Evolutionary conservation across 2,888 invertebrate species (phyloP).

Genomic region (Drosophila melanosoma): DNA sequence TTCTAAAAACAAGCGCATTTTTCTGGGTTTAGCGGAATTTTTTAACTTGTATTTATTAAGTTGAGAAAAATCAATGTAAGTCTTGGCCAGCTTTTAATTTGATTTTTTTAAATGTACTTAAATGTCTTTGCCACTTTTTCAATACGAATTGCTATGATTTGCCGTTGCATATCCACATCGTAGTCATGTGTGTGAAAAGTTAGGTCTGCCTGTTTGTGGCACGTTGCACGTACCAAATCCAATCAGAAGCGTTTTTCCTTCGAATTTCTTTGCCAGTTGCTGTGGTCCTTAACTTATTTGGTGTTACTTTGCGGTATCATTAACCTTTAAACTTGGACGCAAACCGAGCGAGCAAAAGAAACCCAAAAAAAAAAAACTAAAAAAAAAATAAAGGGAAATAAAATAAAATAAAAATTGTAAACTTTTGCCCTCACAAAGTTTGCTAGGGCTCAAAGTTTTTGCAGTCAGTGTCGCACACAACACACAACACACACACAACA

Average conservation of each 20-base stretch:
- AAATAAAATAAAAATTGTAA: slow-evolving; percentile 64
- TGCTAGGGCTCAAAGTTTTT: slow-evolving; percentile 59
- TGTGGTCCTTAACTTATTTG: slow-evolving; percentile 71
- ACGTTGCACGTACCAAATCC: slow-evolving; percentile 64
- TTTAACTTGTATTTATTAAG: neutral
- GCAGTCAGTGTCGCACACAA: slow-evolving; percentile 57
- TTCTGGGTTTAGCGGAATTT: neutral
- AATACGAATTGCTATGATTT: neutral
- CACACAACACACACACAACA: slow-evolving; percentile 35
- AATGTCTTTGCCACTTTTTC: neutral
- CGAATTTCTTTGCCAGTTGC: slow-evolving; percentile 25
- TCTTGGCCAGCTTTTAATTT: neutral
- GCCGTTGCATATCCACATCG: slow-evolving; percentile 4
- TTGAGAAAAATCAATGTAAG: neutral
- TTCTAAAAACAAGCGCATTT: neutral
- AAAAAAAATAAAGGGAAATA: neutral
- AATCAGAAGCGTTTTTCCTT: slow-evolving; percentile 66
- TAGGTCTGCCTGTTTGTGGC: slow-evolving; percentile 1
- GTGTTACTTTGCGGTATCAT: slow-evolving; percentile 77
- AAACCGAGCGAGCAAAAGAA: slow-evolving; percentile 21
- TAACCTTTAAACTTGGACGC: slow-evolving; percentile 76
- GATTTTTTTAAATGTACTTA: neutral
- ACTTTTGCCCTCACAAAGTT: slow-evolving; percentile 74
- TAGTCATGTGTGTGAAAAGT: slow-evolving; percentile 17
- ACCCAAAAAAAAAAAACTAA: neutral